phyloP scores from a whole-genome alignment of 2,888 invertebrate genomes.

The Drosophila yooni region DNA sequence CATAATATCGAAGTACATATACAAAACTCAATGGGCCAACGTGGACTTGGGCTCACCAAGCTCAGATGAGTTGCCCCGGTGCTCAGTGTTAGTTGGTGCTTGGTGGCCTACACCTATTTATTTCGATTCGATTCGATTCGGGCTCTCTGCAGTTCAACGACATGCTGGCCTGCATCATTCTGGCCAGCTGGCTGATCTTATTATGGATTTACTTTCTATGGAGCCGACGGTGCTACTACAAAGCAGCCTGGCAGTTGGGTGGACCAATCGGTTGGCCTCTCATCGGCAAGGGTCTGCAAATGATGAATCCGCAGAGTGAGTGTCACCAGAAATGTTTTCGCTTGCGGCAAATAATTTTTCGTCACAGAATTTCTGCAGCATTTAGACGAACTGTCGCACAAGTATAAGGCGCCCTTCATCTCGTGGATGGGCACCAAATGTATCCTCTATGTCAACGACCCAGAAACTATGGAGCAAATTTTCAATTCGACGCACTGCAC shows the following conservation, averaged over 20 bases:
- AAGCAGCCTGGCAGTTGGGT: conserved; percentile 74
- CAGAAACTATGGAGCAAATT: conserved; percentile 80
- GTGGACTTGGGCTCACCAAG: neutral
- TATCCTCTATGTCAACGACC: conserved; percentile 83
- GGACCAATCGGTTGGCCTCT: conserved; percentile 83
- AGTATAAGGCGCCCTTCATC: conserved; percentile 77
- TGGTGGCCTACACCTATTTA: conserved; percentile 28
- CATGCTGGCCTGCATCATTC: conserved; percentile 66
- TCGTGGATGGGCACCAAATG: conserved; percentile 84
- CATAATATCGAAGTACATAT: conserved; percentile 58
- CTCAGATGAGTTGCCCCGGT: neutral
- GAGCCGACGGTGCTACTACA: conserved; percentile 80
- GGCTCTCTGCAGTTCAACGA: conserved; percentile 55
- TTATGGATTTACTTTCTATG: conserved; percentile 79
- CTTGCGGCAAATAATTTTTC: neutral
- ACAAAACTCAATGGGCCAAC: conserved; percentile 61
- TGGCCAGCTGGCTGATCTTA: conserved; percentile 56
- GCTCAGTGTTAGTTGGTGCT: conserved; percentile 55
- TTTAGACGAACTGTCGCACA: conserved; percentile 64
- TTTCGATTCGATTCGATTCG: conserved; percentile 22
- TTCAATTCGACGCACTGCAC: conserved; percentile 83
- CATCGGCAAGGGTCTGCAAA: conserved; percentile 80
- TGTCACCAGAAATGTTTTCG: neutral
- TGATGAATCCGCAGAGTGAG: conserved; percentile 83
- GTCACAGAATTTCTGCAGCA: conserved; percentile 73